A percentile compares a stretch with the other conserved stretches of the same genome.
Conservation (phyloP, 1,140 invertebrate species). For the Lepidostoma basale region DNA sequence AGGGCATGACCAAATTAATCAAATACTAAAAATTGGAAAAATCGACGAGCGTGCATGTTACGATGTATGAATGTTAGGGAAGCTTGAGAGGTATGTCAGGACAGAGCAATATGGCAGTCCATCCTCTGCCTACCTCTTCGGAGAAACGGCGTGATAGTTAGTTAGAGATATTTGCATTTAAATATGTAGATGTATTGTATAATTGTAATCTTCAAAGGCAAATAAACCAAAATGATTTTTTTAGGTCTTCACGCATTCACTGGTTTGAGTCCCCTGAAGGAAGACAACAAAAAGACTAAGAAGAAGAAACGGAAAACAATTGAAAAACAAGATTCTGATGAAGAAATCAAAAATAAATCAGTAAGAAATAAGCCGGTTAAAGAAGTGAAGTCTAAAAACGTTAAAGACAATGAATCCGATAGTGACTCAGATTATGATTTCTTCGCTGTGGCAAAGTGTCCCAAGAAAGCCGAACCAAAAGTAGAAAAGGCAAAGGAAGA, state of each 20-base stretch:
- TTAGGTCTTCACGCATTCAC: slow-evolving; percentile 33
- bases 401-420: slow-evolving; percentile 46
- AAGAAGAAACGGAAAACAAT: slow-evolving; percentile 30
- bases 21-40: too few relatives aligned
- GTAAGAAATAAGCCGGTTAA: slow-evolving; percentile 50
- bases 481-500: slow-evolving; percentile 32
- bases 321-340: slow-evolving; percentile 48
- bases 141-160: too few relatives aligned
- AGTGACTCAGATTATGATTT: slow-evolving; percentile 61
- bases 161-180: too few relatives aligned
- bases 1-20: too few relatives aligned
- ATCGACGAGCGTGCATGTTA: too few relatives aligned
- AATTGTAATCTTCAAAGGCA: too few relatives aligned
- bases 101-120: too few relatives aligned
- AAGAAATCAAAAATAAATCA: slow-evolving; percentile 52
- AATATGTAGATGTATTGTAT: too few relatives aligned
- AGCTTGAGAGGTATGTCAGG: too few relatives aligned
- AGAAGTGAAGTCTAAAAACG: slow-evolving; percentile 42
- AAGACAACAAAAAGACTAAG: slow-evolving; percentile 24
- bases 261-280: slow-evolving; percentile 10
- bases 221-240: too few relatives aligned
- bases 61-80: too few relatives aligned
- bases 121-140: too few relatives aligned
- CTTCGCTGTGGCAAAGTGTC: slow-evolving; percentile 55
- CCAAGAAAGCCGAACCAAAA: slow-evolving; percentile 42